phyloP scores from a whole-genome alignment of 2,113 vertebrate species.

The Nycticryphes semicollaris region DNA sequence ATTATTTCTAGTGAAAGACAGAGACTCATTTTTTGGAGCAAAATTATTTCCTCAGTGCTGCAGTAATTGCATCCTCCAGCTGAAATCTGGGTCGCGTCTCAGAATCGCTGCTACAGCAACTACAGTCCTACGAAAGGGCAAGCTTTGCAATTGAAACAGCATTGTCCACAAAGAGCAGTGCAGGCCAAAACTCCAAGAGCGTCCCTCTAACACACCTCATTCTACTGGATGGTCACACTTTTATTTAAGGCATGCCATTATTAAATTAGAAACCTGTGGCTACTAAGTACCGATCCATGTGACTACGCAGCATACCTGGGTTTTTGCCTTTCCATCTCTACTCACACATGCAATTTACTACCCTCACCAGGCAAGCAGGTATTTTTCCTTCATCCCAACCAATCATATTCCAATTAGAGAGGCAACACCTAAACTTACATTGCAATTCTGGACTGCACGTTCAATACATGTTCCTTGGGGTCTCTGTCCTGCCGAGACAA shows the following conservation, averaged over 20 bases:
- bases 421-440: background rate
- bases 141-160: background rate
- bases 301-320: background rate
- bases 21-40: background rate
- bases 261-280: background rate
- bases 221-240: background rate
- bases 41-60: background rate
- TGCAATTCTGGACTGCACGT: background rate
- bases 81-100: background rate
- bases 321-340: background rate
- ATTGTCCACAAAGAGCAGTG: background rate
- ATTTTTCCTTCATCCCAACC: background rate
- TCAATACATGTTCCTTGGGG: background rate
- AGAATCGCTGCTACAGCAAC: background rate
- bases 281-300: background rate
- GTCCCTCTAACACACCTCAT: background rate
- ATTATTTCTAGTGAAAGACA: background rate
- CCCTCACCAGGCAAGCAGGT: background rate
- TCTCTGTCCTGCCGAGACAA: background rate
- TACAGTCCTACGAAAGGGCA: background rate
- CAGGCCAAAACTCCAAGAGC: background rate
- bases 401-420: background rate
- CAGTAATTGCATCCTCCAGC: background rate
- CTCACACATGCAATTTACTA: background rate
- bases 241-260: background rate